phyloP scores from a whole-genome alignment of 2,888 invertebrate species.

The Cephus runcator region DNA sequence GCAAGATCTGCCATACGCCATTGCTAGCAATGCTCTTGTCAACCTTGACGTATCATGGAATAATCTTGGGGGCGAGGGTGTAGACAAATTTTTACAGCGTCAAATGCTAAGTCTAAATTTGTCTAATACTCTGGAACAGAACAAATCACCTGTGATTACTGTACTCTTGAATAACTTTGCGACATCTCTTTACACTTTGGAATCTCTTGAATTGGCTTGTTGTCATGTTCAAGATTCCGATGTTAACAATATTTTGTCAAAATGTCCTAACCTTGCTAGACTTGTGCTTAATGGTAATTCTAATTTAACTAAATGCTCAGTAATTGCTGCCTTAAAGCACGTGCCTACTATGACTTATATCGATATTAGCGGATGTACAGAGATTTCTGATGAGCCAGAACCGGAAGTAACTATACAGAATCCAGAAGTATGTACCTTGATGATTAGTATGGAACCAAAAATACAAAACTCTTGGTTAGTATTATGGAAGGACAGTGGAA shows the following conservation, averaged over 20 bases:
- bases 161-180: constrained; percentile 35
- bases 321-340: constrained; percentile 42
- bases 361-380: constrained; percentile 49
- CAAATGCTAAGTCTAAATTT: constrained; percentile 54
- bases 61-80: constrained; percentile 38
- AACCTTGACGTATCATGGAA: constrained; percentile 59
- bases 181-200: constrained; percentile 43
- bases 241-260: constrained; percentile 42
- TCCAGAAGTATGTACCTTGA: constrained; percentile 51
- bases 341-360: constrained; percentile 51
- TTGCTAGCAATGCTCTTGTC: constrained; percentile 37
- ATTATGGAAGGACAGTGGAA: constrained; percentile 49
- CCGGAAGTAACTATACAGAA: constrained; percentile 34
- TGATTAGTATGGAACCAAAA: constrained; percentile 43
- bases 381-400: constrained; percentile 42
- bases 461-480: constrained; percentile 48
- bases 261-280: constrained; percentile 48
- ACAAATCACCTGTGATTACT: constrained; percentile 14
- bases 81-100: constrained; percentile 40
- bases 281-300: constrained; percentile 49
- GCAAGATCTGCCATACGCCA: constrained; percentile 33
- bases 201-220: constrained; percentile 50
- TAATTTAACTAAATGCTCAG: constrained; percentile 40
- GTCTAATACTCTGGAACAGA: constrained; percentile 39
- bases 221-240: constrained; percentile 52